A percentile compares a stretch with the other conserved stretches of the same genome.
phyloP scores from a whole-genome alignment of 2,797 vertebrate species.

The Helicolenus hilgendorfi region DNA sequence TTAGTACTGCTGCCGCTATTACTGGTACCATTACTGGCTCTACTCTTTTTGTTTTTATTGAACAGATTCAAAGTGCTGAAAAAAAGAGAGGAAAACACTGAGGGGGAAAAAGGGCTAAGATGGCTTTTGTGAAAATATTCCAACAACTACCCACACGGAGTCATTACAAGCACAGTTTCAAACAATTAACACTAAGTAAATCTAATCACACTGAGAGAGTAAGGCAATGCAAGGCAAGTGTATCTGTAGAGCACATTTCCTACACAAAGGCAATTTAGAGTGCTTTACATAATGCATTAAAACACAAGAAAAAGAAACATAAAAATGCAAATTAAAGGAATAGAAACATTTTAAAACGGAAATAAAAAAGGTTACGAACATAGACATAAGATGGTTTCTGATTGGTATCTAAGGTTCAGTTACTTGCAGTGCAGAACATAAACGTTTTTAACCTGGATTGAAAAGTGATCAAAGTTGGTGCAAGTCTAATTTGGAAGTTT shows the following conservation, averaged over 20 bases:
- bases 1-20: not conserved
- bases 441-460: not conserved
- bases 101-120: not conserved
- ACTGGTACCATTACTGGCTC: not conserved
- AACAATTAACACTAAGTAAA: constrained; percentile 17
- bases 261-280: not conserved
- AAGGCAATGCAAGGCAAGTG: not conserved
- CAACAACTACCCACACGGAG: not conserved
- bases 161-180: constrained; percentile 5
- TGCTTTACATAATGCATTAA: not conserved
- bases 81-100: not conserved
- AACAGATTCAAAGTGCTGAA: not conserved
- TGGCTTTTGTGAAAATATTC: constrained; percentile 12
- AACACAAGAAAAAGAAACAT: not conserved
- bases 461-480: not conserved
- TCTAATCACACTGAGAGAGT: constrained; percentile 15
- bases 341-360: not conserved
- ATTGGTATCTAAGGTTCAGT: constrained; percentile 1
- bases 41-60: constrained; percentile 18
- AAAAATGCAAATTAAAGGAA: not conserved
- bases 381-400: not conserved
- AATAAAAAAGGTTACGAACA: not conserved
- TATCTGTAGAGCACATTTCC: not conserved
- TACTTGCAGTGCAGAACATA: not conserved
- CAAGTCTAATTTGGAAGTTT: not conserved